phyloP scores from a whole-genome alignment of 2,888 invertebrate species.

The Linnaemya tessellans region DNA sequence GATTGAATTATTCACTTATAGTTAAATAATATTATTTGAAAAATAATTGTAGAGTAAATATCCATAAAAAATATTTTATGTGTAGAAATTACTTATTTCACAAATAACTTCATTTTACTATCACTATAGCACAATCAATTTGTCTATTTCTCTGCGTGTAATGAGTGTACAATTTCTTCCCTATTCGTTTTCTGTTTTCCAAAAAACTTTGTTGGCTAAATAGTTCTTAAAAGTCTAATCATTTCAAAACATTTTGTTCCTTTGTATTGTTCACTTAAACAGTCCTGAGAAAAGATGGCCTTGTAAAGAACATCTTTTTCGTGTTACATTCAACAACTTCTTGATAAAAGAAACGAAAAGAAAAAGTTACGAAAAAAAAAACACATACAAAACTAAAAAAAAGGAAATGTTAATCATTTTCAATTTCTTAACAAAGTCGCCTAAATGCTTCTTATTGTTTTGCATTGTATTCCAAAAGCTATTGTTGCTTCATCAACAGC shows the following conservation, averaged over 20 bases:
- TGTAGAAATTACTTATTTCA: no score
- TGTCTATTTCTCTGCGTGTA: neutral
- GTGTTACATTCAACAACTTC: constrained; percentile 8
- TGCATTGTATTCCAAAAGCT: constrained; percentile 50
- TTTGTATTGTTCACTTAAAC: constrained; percentile 23
- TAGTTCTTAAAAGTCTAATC: constrained; percentile 45
- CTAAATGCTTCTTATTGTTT: constrained; percentile 62
- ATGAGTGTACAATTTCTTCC: neutral
- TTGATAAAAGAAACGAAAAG: neutral
- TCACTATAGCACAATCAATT: no score
- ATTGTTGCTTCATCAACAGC: constrained; percentile 57
- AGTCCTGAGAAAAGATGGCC: neutral
- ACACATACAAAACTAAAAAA: constrained; percentile 4
- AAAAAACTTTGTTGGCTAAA: constrained; percentile 42
- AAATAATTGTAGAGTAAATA: no score
- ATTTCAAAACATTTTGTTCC: neutral
- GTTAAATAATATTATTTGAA: no score
- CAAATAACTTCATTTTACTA: no score
- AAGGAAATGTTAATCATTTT: constrained; percentile 61
- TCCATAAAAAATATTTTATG: no score
- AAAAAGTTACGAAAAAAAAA: neutral
- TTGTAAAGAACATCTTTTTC: neutral
- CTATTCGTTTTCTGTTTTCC: neutral
- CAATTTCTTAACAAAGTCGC: constrained; percentile 62
- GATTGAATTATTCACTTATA: no score